Conservation (phyloP, 2,113 vertebrate genomes). For the Rana temporaria region DNA sequence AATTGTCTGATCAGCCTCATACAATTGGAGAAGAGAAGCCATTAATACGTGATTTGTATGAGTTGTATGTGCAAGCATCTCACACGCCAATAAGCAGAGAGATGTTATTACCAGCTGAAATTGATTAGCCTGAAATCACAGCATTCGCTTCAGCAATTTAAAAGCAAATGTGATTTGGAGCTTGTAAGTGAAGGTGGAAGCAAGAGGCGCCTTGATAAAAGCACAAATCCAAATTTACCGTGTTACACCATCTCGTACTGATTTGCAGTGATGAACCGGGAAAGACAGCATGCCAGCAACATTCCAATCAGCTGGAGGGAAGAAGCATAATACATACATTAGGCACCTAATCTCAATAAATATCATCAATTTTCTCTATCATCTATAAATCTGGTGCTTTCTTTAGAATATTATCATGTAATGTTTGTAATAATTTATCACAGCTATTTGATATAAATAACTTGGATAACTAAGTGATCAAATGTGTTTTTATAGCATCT, state of each 20-base stretch:
- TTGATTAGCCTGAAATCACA: constrained; percentile 32
- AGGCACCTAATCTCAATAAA: constrained; percentile 21
- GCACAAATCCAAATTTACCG: constrained; percentile 71
- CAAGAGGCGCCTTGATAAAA: neutral
- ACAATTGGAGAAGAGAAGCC: neutral
- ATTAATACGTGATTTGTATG: neutral
- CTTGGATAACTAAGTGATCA: neutral
- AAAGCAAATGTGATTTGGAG: constrained; percentile 9
- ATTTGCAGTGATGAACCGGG: constrained; percentile 98
- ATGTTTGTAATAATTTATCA: neutral
- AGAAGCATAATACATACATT: constrained; percentile 7
- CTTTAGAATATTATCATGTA: neutral
- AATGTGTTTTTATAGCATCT: neutral
- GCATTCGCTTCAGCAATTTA: constrained; percentile 30
- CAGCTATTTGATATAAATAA: neutral
- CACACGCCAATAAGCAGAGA: neutral
- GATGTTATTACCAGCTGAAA: neutral
- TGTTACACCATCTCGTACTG: constrained; percentile 99
- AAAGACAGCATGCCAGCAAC: constrained; percentile 97
- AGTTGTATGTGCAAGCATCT: neutral
- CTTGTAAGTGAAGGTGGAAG: constrained; percentile 19
- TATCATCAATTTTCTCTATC: neutral
- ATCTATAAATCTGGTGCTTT: neutral
- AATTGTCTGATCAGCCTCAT: neutral
- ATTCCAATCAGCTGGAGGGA: constrained; percentile 91